Conservation (phyloP, 2,797 vertebrate species). For the Cichlasoma orientale region DNA sequence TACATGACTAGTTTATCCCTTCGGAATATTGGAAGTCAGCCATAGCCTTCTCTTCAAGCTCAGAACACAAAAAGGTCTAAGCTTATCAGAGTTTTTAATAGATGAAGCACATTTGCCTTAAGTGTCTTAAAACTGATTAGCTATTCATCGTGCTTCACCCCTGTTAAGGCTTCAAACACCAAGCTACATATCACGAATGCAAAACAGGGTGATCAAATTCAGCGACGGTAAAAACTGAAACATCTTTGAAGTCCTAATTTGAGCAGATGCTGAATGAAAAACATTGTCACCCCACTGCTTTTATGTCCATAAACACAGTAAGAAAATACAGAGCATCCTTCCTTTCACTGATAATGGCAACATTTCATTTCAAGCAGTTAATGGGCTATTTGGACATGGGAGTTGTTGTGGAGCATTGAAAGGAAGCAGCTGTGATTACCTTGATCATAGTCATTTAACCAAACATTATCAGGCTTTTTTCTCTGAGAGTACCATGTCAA, state of each 20-base stretch:
- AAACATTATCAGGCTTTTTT: conserved; percentile 34
- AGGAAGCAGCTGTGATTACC: conserved; percentile 58
- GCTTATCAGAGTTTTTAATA: conserved; percentile 41
- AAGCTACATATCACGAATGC: conserved; percentile 25
- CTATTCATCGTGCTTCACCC: conserved; percentile 42
- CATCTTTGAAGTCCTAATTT: conserved; percentile 46
- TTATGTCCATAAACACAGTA: conserved; percentile 31
- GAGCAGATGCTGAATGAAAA: conserved; percentile 41
- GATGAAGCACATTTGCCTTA: conserved; percentile 39
- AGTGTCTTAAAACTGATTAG: conserved; percentile 50
- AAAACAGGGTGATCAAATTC: conserved; percentile 19
- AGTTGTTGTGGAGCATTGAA: conserved; percentile 39
- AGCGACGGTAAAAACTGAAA: conserved; percentile 18
- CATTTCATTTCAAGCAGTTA: conserved; percentile 46
- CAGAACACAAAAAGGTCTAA: conserved; percentile 19
- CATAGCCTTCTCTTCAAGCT: conserved; percentile 29
- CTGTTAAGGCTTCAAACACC: conserved; percentile 39
- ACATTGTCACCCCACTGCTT: conserved; percentile 2
- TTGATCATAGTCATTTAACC: conserved; percentile 62
- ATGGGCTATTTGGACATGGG: conserved; percentile 44
- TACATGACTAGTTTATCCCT: conserved; percentile 8
- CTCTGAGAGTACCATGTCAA: conserved; percentile 40
- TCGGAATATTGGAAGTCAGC: conserved; percentile 23
- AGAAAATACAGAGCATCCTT: neutral
- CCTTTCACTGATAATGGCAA: conserved; percentile 15